phyloP scores from a whole-genome alignment of 2,113 vertebrate species.

The Chionis minor region DNA sequence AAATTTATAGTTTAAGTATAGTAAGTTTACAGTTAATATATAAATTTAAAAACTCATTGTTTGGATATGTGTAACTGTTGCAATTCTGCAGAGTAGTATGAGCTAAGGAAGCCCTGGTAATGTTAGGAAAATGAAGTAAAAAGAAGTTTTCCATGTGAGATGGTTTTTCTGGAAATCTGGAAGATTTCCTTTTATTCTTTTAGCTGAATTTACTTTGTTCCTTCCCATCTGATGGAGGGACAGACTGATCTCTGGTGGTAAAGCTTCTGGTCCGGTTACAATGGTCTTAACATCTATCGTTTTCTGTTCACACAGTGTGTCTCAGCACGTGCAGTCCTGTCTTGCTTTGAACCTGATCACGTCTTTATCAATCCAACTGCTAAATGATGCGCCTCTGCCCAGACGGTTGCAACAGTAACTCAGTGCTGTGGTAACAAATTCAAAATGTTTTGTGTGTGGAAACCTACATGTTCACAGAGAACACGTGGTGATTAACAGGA shows the following conservation, averaged over 20 bases:
- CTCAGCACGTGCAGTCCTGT: fast-evolving
- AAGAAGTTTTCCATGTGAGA: neutral
- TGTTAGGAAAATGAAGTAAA: neutral
- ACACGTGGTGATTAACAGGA: neutral
- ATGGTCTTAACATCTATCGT: neutral
- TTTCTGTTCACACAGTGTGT: neutral
- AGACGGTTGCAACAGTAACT: neutral
- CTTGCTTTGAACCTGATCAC: neutral
- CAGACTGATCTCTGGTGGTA: neutral
- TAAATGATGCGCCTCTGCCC: neutral
- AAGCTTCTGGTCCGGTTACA: neutral
- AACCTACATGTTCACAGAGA: neutral
- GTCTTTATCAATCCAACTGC: neutral
- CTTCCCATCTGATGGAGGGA: neutral
- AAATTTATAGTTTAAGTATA: neutral
- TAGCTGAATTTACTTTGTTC: neutral
- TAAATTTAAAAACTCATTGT: neutral
- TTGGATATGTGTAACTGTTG: neutral
- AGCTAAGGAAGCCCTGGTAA: neutral
- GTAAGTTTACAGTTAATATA: neutral
- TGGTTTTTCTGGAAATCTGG: neutral
- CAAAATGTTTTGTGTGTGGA: neutral
- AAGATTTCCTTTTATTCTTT: neutral
- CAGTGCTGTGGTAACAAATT: neutral
- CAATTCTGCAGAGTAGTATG: neutral